Evolutionary conservation across 2,797 vertebrate genomes (phyloP), one percentile per base, ranked within the genome.

Genomic region (Ataeniobius toweri): DNA sequence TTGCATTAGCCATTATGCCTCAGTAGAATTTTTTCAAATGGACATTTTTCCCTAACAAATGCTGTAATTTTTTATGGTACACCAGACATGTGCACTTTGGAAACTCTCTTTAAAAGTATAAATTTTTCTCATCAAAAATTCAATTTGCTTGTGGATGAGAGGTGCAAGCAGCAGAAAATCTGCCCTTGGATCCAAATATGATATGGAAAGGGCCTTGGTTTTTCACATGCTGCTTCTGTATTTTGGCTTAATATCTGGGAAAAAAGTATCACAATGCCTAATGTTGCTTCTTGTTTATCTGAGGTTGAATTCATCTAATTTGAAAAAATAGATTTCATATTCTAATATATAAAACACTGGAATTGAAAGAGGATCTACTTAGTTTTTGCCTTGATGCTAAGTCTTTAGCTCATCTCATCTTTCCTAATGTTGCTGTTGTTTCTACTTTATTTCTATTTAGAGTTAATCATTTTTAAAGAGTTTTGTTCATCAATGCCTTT

Each of bases 401-500:
- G 14, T 50, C 67, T 50, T 67, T 22, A 67, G 59, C 20, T 76
- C 51, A 72, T 63, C 69, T 65, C 70, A 53, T 73, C 50, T 26
- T 16, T 16, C 6, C 41, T 61, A 22, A 31, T 73, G 24, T 16
- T 58, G 59, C 71, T 77, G 41, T 22, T 75, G 22, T 55, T 55
- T 22, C 53, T 22, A 55, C 6, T 67, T 67, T 59, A 31, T 59
- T 8, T n/a, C 41, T 69, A 28, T 31, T 0, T 26, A 56, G 55
- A 48, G 3, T 44, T 1, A 10, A 50, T 31, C 46, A 73, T 75
- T 53, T 51, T 56, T 61, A 5, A 69, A 80, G 77, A 78, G 72
- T 77, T 22, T 83, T 83, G 80, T 83, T 90, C 83, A 74, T 78
- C 77, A 88, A 61, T 73, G 24, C 7, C 31, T 36, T 36, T 36